Base-by-base conservation (phyloP, 2,797 vertebrate species). In the Aphelocoma californica region DNA sequence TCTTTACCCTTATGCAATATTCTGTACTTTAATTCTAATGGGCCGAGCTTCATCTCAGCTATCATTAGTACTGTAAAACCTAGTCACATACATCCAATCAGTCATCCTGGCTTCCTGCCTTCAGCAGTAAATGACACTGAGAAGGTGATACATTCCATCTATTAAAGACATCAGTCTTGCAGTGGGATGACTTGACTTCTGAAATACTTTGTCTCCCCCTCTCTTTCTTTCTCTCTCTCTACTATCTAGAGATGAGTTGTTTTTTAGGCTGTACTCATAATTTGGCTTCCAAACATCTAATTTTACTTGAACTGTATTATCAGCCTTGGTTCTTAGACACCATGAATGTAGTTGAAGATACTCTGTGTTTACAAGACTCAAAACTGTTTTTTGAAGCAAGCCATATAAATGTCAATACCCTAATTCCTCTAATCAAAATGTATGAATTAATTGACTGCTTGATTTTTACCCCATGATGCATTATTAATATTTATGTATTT, bases 221-320 rank as follows among this genome's bases (percentile, higher is more conserved):
- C 7, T 54, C 13, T 58, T 31, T 74, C 29, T 80, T 9, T 56
- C 11, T 56, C 12, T 73, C 23, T 45, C 17, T 78, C 14, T 60
- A 0, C 29, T 70, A 18, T 51, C 16, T 65, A 50, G 29, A 61
- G 1, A 19, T 23, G 18, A 29, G 5, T 14, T 40, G 6, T 2
- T 28, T 28, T 78, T 58, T 42, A 32, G 40, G 7, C 8, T 72
- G 3, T 7, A 44, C 14, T 60, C 25, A 50, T 18, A 56, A 17
- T 51, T 44, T 78, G 25, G 1, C 40, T 84, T 71, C 25, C 44
- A 74, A 74, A 44, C 32, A 58, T 48, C 8, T 50, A 10, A 36
- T 77, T 71, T 36, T 54, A 62, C 12, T 11, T 40, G 21, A 84
- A 81, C 9, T 6, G 10, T 54, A 42, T 54, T 48, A 12, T 73